A percentile compares a stretch with the other conserved stretches of the same genome.
These are phyloP conservation scores for Drosophila chauvacae DNA, from an alignment of 1,140 invertebrate genomes.

Conservation along the genomic window DNA sequence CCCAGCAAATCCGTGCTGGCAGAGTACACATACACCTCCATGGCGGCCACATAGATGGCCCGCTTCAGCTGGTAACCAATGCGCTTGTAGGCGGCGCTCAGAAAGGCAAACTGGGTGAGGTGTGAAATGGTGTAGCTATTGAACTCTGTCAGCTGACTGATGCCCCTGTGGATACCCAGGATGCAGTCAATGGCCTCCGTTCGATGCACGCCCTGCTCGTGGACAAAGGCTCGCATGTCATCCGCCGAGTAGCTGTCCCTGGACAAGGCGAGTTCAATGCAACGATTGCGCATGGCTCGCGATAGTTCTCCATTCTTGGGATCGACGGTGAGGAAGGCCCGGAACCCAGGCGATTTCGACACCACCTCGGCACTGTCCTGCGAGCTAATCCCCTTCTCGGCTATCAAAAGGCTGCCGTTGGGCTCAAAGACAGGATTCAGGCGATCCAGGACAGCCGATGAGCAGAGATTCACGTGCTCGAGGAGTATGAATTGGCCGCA, in stretches of 20 bases:
- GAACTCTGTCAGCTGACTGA: conserved; percentile 79
- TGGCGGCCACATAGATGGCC: conserved; percentile 76
- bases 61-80: conserved; percentile 72
- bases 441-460: conserved; percentile 97
- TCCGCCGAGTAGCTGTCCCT: conserved; percentile 81
- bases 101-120: conserved; percentile 74
- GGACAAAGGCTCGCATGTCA: conserved; percentile 87
- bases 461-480: conserved; percentile 99
- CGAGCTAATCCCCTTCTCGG: conserved; percentile 93
- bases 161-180: conserved; percentile 85
- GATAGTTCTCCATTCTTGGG: conserved; percentile 98
- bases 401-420: conserved; percentile 94
- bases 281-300: conserved; percentile 98
- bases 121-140: conserved; percentile 78
- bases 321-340: conserved; percentile 97
- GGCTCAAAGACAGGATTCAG: conserved; percentile 98
- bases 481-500: conserved; percentile 85
- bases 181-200: conserved; percentile 84
- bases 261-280: conserved; percentile 94
- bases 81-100: conserved; percentile 68
- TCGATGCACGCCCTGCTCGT: conserved; percentile 85
- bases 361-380: conserved; percentile 90
- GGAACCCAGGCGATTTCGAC: conserved; percentile 95
- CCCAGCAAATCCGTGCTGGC: conserved; percentile 79
- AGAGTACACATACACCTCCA: conserved; percentile 83